Conservation (phyloP, 2,888 invertebrate genomes). For the Adelphocoris suturalis region DNA sequence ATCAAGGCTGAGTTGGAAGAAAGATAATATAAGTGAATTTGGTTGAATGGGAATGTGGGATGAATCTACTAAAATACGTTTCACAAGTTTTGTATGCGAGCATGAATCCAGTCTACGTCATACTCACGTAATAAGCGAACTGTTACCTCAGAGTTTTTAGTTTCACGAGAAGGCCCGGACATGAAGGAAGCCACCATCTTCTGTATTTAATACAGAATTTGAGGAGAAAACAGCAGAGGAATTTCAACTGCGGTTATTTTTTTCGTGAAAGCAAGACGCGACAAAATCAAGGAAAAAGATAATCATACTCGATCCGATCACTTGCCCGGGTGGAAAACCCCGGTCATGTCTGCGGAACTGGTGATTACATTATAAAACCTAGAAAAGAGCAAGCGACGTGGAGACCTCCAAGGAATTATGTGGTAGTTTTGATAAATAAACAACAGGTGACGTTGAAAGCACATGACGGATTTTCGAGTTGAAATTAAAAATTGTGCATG, state of each 20-base stretch:
- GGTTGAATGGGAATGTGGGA: no score
- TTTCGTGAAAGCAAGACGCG: not conserved
- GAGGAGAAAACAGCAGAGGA: not conserved
- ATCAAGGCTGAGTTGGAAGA: no score
- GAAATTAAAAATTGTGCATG: not conserved
- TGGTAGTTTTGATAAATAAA: conserved; percentile 13
- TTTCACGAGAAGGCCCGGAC: conserved; percentile 42
- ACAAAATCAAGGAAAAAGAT: not conserved
- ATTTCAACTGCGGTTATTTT: not conserved
- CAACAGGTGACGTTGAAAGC: conserved; percentile 40
- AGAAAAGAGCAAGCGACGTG: not conserved
- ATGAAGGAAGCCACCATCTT: conserved; percentile 50
- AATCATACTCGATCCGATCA: conserved; percentile 22
- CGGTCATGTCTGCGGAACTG: not conserved
- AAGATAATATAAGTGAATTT: no score
- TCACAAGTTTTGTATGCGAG: no score
- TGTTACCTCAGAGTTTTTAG: conserved; percentile 42
- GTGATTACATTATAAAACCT: conserved; percentile 33
- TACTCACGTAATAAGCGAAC: not conserved
- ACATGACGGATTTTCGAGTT: conserved; percentile 25
- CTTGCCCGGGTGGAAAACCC: conserved; percentile 36
- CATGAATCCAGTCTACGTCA: no score
- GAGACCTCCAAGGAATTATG: not conserved
- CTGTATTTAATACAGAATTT: conserved; percentile 13
- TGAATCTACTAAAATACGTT: no score